Conservation (phyloP, 2,113 vertebrate species). For the Mus pahari region DNA sequence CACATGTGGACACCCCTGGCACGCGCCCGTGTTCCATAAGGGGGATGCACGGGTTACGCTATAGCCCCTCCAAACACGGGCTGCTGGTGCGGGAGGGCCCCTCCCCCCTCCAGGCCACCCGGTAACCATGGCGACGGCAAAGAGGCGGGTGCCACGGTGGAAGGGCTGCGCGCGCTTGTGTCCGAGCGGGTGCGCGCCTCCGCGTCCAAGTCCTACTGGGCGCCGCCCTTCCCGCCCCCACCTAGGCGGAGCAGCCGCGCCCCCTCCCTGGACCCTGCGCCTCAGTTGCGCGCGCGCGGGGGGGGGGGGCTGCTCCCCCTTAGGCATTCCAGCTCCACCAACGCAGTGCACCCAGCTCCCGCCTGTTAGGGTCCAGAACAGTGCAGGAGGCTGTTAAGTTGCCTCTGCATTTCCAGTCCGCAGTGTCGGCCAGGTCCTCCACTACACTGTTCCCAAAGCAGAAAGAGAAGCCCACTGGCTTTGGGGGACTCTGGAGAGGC, state of each 20-base stretch:
- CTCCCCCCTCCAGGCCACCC: constrained; percentile 62
- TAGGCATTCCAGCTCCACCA: neutral
- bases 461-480: neutral
- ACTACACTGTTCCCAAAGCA: neutral
- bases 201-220: neutral
- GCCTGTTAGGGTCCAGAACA: neutral
- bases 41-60: neutral
- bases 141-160: neutral
- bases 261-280: neutral
- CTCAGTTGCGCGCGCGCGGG: too few species aligned
- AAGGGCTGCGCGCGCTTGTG: constrained; percentile 26
- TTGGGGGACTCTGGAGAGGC: neutral
- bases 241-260: neutral
- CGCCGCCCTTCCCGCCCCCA: neutral
- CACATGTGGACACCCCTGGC: neutral
- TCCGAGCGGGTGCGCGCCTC: neutral
- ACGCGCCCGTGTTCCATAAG: neutral
- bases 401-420: neutral
- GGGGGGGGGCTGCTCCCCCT: neutral
- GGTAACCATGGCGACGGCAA: constrained; percentile 74
- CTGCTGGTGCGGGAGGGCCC: neutral
- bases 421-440: neutral
- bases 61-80: neutral
- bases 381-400: neutral
- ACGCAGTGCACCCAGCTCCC: neutral